Base-by-base conservation (phyloP, 2,888 invertebrate species). In the Catocala fraxini region DNA sequence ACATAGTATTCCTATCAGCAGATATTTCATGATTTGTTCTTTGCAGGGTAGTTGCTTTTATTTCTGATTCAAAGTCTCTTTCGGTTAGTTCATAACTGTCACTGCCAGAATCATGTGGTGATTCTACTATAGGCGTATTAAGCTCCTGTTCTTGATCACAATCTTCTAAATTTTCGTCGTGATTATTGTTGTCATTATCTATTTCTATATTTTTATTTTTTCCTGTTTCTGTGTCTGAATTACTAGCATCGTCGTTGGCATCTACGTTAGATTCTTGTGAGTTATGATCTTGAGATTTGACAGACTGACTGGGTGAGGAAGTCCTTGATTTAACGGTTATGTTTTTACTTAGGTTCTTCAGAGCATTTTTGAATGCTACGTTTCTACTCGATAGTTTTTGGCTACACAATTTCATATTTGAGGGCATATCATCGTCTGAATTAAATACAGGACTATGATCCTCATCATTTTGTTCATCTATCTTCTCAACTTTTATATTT, bases 271-370 rank as follows among this genome's bases (percentile, higher is more conserved):
- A 72, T 57, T 83, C 75, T 65, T 79, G 75, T 55, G 73, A 70
- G 58, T 79, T 70, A 34, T 77, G 59, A 49, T 81, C 80, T 59
- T 79, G 73, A 39, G 72, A 68, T 58, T 70, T 71, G 10, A 63
- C 6, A 35, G 75, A 70, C 34, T 71, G 70, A 73, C 63, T 84
- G 34, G 86, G 83, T 11, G 88, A 84, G 25, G 84, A 76, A 68
- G 84, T 89, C 60, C 80, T 81, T 5, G 91, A 85, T 76, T 91
- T 93, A 0, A 93, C 80, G 51, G 89, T 91, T 43, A 93, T 87
- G 72, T 90, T 85, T 79, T 86, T 88, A 65, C 90, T 75, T 70
- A 92, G 82, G 70, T 83, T 87, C 77, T 89, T 89, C 56, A 92
- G 75, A 42, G 85, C 86, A 51, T 87, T 86, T 75, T 88, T 83